These are phyloP conservation scores for Rhinatrema bivittatum DNA, from an alignment of 2,797 vertebrate species.

Conservation along the genomic window DNA sequence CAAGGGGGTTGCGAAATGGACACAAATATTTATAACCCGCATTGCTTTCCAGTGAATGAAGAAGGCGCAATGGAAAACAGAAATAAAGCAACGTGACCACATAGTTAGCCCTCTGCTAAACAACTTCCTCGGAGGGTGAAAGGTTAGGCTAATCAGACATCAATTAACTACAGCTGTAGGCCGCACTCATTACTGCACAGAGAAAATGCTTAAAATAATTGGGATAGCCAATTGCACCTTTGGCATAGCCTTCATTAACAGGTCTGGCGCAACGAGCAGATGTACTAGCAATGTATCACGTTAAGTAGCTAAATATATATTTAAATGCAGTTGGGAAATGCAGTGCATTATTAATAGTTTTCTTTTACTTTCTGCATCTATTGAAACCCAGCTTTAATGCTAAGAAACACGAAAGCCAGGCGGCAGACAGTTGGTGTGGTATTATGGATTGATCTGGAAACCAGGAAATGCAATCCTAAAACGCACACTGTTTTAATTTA, in stretches of 20 bases:
- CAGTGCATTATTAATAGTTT: too few species aligned
- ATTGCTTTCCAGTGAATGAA: slow-evolving; percentile 9
- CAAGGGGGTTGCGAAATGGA: not conserved
- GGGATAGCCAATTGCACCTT: slow-evolving; percentile 16
- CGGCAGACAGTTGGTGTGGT: too few species aligned
- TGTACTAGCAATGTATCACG: too few species aligned
- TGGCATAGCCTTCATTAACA: slow-evolving; percentile 15
- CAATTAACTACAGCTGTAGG: slow-evolving; percentile 56
- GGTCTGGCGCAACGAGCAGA: too few species aligned
- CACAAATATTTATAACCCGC: slow-evolving; percentile 37
- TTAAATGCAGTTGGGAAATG: too few species aligned
- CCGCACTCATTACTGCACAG: slow-evolving; percentile 14
- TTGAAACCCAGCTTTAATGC: slow-evolving; percentile 6
- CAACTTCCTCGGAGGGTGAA: slow-evolving; percentile 53
- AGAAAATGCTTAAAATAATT: slow-evolving; percentile 49
- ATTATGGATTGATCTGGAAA: too few species aligned
- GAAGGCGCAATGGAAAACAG: too few species aligned
- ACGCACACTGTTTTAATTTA: slow-evolving; percentile 48
- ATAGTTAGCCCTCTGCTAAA: slow-evolving; percentile 40
- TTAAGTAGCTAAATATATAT: too few species aligned
- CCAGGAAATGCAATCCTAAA: slow-evolving; percentile 33
- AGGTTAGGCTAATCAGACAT: slow-evolving; percentile 54
- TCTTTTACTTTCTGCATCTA: slow-evolving; percentile 1
- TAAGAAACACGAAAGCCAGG: not conserved
- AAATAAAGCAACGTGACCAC: slow-evolving; percentile 20